A percentile compares a stretch with the other conserved stretches of the same genome.
Conservation (phyloP, 2,113 vertebrate species). For the Hydrochoerus hydrochaeris region DNA sequence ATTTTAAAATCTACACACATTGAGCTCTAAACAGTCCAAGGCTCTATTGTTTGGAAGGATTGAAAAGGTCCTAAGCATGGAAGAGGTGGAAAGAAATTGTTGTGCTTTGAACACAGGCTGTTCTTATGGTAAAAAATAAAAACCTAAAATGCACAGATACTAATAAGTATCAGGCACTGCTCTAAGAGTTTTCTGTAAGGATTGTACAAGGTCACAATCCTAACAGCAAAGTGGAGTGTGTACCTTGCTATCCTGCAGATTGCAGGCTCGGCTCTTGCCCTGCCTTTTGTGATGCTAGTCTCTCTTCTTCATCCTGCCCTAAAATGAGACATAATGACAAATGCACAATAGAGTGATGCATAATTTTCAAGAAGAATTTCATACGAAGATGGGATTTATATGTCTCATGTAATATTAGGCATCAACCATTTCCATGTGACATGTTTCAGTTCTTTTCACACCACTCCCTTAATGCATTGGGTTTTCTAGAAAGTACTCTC, state of each 20-base stretch:
- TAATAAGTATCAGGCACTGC: not conserved
- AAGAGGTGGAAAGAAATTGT: not conserved
- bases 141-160: not conserved
- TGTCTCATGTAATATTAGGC: not conserved
- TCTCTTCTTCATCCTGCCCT: not conserved
- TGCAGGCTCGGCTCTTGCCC: not conserved
- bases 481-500: not conserved
- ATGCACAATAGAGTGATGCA: not conserved
- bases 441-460: not conserved
- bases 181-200: not conserved
- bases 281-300: not conserved
- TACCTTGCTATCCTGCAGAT: not conserved
- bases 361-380: not conserved
- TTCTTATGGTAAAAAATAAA: not conserved
- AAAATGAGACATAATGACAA: not conserved
- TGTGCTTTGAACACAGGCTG: not conserved
- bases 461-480: not conserved
- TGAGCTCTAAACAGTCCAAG: slow-evolving; percentile 64
- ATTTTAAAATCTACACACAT: slow-evolving; percentile 55
- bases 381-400: not conserved
- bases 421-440: not conserved
- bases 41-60: slow-evolving; percentile 64
- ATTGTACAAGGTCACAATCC: not conserved
- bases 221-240: not conserved
- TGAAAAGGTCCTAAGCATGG: not conserved